Evolutionary conservation across 2,113 vertebrate species (phyloP), one percentile per base, ranked within the genome.

Genomic region (Aegotheles bennettii): DNA sequence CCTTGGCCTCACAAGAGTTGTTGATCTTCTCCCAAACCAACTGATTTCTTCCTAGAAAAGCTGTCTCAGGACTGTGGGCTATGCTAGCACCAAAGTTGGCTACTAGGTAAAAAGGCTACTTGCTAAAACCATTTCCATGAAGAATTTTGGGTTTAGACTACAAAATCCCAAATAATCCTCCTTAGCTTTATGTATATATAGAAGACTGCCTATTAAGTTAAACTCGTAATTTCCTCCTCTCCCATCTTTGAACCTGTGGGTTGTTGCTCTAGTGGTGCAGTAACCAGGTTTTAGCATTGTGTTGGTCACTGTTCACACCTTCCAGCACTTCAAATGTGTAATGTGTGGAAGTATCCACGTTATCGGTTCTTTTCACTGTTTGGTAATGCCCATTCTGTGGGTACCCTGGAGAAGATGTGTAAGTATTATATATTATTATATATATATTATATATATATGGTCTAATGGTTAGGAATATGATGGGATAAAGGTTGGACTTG

Each of bases 51-150:
- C 19, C 45, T 45, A 18, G 19, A 45, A 45, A 45, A 45, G 45
- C 45, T 45, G 45, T 45, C 45, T 45, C 45, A 45, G 45, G 73
- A 42, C 23, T 28, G 13, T 36, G 35, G 19, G 28, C 59, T 45
- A 2, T 21, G 3, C 17, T 24, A 45, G 53, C 33, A 57, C 18
- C 7, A 5, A 1, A 1, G 5, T 13, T 47, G 33, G 29, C n/a
- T 51, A 35, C 24, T 35, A 10, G 25, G 33, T 63, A 24, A 54
- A 61, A 67, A 79, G 13, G 7, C 17, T 35, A 67, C 28, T 48
- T 71, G 21, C 14, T 60, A 35, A 75, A 43, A 57, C 3, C 47
- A 45, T 53, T 56, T 48, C 50, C 13, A 8, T 48, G n/a, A 38
- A 33, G 51, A 25, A 68, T 69, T 84, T 69, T 33, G 12, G 3